These are phyloP conservation scores for Rhopalosiphum maidis DNA, from an alignment of 1,140 invertebrate species.

Conservation along the genomic window DNA sequence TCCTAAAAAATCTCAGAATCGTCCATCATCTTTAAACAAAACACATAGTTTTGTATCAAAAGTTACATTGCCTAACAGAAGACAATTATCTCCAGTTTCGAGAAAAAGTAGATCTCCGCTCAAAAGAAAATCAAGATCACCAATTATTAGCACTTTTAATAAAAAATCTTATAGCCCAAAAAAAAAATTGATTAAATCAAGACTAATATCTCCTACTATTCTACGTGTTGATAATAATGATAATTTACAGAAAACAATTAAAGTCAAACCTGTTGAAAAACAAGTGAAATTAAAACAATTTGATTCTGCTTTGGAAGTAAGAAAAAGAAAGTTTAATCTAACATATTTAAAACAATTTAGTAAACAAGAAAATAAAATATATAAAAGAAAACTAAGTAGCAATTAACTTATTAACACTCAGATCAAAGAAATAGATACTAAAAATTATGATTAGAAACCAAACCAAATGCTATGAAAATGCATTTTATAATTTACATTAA, in stretches of 20 bases:
- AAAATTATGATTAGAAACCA: neutral
- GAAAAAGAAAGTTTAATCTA: conserved; percentile 52
- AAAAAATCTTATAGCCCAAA: conserved; percentile 6
- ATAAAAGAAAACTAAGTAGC: conserved; percentile 16
- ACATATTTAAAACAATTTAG: conserved; percentile 1
- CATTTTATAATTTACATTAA: neutral
- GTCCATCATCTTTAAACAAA: conserved; percentile 14
- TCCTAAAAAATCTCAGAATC: conserved; percentile 7
- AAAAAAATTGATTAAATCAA: conserved; percentile 1
- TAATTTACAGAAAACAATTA: neutral
- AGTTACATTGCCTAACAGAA: conserved; percentile 12
- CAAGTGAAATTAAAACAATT: neutral
- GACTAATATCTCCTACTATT: conserved; percentile 12
- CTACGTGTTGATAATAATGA: conserved; percentile 18
- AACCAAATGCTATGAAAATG: neutral
- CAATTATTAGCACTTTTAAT: neutral
- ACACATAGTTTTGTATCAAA: neutral
- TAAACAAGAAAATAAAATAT: conserved; percentile 29
- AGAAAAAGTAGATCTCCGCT: conserved; percentile 31
- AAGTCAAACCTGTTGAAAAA: neutral
- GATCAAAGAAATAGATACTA: neutral
- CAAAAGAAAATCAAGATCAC: conserved; percentile 38
- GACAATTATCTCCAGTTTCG: conserved; percentile 29
- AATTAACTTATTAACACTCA: conserved; percentile 24
- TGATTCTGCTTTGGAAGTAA: conserved; percentile 53